Evolutionary conservation across 2,797 vertebrate species (phyloP).

Genomic region (Morus bassanus): DNA sequence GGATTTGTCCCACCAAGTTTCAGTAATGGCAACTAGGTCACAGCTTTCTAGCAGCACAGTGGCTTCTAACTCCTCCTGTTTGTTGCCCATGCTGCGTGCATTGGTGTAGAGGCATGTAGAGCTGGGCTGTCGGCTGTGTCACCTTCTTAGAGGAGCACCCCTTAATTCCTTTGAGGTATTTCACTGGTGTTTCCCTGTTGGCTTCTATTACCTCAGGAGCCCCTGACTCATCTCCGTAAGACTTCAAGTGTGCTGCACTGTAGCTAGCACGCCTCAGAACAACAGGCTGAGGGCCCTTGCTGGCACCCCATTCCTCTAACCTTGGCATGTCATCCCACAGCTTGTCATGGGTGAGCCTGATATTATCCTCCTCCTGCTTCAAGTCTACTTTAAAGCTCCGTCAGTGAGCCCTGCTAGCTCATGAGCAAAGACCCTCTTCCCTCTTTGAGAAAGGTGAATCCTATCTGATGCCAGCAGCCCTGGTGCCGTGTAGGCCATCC

Average conservation of each 20-base stretch:
- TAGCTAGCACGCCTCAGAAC: neutral
- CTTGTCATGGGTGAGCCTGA: neutral
- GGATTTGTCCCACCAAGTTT: neutral
- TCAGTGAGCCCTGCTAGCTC: neutral
- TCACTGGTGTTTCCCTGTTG: neutral
- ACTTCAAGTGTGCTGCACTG: neutral
- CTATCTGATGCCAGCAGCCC: neutral
- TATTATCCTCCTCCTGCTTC: neutral
- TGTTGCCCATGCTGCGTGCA: neutral
- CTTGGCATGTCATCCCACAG: neutral
- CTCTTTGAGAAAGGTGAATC: neutral
- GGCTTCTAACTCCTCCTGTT: neutral
- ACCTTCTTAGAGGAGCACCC: neutral
- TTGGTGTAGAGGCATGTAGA: neutral
- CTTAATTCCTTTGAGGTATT: neutral
- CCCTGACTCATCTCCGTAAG: neutral
- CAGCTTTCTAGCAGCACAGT: neutral
- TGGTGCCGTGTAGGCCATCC: neutral
- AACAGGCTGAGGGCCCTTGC: neutral
- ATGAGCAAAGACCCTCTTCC: neutral
- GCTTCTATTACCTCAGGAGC: neutral
- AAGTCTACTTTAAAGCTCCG: neutral
- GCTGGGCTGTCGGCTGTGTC: neutral
- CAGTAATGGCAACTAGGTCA: neutral
- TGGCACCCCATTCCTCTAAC: neutral